Percentiles rank a stretch among this genome's conserved stretches.
Evolutionary conservation across 2,888 invertebrate species (phyloP).

Genomic region (Sinotaia quadrata): DNA sequence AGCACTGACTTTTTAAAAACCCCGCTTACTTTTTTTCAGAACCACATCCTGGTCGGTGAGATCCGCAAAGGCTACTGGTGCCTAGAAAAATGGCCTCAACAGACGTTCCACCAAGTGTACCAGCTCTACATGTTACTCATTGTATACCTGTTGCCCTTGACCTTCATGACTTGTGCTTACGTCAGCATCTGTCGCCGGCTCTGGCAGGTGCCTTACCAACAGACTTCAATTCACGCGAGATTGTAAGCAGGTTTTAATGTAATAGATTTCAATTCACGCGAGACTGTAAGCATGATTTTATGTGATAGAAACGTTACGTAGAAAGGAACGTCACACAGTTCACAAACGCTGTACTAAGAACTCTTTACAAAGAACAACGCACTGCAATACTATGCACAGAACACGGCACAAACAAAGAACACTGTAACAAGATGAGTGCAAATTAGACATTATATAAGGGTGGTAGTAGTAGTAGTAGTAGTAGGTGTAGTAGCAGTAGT

Average conservation of each 20-base stretch:
- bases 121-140: slow-evolving; percentile 80
- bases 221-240: slow-evolving; percentile 26
- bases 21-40: slow-evolving; percentile 21
- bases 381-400: too few relatives aligned
- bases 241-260: slow-evolving; percentile 29
- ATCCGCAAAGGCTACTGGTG: slow-evolving; percentile 75
- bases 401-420: too few relatives aligned
- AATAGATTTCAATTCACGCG: slow-evolving; percentile 27
- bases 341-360: too few relatives aligned
- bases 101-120: slow-evolving; percentile 70
- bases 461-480: too few relatives aligned
- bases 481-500: too few relatives aligned
- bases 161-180: slow-evolving; percentile 80
- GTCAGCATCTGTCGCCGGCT: slow-evolving; percentile 78
- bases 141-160: slow-evolving; percentile 78
- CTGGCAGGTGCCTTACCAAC: slow-evolving; percentile 42
- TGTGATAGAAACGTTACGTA: too few relatives aligned
- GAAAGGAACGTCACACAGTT: too few relatives aligned
- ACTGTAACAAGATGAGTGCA: too few relatives aligned
- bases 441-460: too few relatives aligned
- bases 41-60: slow-evolving; percentile 44
- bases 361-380: too few relatives aligned
- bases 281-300: slow-evolving; percentile 28
- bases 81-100: slow-evolving; percentile 74
- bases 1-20: too few relatives aligned